These are phyloP conservation scores for Leucopternis melanops DNA, from an alignment of 2,113 vertebrate genomes.

Conservation along the genomic window DNA sequence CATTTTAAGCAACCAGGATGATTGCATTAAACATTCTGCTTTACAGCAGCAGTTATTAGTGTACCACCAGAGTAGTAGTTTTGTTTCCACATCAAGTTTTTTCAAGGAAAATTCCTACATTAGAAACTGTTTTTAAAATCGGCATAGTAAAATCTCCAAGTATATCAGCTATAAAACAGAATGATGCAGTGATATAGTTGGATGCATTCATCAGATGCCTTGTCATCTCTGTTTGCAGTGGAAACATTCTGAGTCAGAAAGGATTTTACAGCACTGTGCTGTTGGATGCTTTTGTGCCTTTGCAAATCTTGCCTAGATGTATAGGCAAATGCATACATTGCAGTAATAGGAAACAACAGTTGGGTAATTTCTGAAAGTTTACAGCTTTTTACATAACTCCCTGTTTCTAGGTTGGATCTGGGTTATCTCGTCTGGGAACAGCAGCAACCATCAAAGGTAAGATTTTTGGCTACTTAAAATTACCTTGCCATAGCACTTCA, in stretches of 20 bases:
- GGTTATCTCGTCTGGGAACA: conserved; percentile 81
- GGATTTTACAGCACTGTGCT: background rate
- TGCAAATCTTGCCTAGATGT: background rate
- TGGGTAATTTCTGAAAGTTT: background rate
- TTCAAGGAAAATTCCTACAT: background rate
- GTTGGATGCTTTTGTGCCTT: background rate
- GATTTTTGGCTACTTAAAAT: background rate
- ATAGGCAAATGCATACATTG: background rate
- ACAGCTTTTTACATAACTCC: background rate
- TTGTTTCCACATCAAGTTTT: background rate
- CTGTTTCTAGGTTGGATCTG: conserved; percentile 80
- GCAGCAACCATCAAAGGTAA: conserved; percentile 85
- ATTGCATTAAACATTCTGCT: background rate
- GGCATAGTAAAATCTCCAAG: background rate
- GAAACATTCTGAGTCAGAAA: background rate
- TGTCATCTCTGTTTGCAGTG: background rate
- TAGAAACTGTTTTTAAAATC: background rate
- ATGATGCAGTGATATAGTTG: background rate
- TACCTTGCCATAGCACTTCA: background rate
- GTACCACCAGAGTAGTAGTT: background rate
- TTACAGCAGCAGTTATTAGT: background rate
- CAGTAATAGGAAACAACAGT: background rate
- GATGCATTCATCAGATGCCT: background rate
- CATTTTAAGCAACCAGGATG: background rate
- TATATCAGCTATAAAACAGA: background rate